Conservation (phyloP, 2,797 vertebrate species). For the Sebastes matsubarae region DNA sequence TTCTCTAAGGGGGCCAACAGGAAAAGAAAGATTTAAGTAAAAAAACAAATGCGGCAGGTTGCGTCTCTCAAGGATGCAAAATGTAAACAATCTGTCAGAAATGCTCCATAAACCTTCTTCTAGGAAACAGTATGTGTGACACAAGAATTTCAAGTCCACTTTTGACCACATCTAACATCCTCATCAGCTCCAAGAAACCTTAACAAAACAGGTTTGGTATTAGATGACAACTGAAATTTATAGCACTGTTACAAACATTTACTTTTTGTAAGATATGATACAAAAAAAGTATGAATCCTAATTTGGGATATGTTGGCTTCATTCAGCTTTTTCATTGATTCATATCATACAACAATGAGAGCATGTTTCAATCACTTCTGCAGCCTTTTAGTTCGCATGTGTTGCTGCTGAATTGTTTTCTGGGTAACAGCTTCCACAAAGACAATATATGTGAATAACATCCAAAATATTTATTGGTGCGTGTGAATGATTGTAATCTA, state of each 20-base stretch:
- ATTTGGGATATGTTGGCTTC: background rate
- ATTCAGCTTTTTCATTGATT: background rate
- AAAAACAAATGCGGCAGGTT: background rate
- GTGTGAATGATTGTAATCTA: constrained; percentile 65
- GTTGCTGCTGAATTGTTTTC: background rate
- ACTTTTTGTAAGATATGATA: background rate
- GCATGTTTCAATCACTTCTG: background rate
- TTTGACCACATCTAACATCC: background rate
- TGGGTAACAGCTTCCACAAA: background rate
- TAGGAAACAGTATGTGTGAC: background rate
- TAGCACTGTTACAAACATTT: background rate
- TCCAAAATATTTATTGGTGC: constrained; percentile 57
- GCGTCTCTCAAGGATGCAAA: background rate
- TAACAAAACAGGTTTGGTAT: background rate
- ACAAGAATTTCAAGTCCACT: background rate
- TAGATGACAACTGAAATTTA: background rate
- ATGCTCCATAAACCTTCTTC: background rate
- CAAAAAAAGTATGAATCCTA: background rate
- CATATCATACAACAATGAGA: background rate
- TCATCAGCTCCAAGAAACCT: background rate
- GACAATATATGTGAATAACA: constrained; percentile 53
- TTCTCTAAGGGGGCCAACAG: background rate
- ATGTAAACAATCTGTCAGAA: background rate
- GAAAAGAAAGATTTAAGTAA: background rate
- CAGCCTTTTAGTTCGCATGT: background rate